phyloP scores from a whole-genome alignment of 2,113 vertebrate species.

The Kryptolebias marmoratus region DNA sequence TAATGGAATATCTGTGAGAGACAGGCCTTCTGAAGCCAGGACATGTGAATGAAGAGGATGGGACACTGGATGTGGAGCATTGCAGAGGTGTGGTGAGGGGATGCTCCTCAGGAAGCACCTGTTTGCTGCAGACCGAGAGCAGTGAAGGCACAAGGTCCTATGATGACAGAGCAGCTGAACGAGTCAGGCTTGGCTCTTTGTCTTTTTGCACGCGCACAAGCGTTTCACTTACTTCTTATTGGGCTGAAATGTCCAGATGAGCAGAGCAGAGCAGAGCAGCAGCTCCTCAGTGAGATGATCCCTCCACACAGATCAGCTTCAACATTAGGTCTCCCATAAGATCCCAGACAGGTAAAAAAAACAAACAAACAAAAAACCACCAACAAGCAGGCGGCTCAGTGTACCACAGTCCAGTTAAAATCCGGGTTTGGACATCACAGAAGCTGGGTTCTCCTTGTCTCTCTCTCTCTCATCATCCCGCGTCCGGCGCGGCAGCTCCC shows the following conservation, averaged over 20 bases:
- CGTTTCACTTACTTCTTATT: slow-evolving; percentile 71
- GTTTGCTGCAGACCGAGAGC: slow-evolving; percentile 48
- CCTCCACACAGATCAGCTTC: slow-evolving; percentile 52
- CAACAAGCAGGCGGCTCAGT: slow-evolving; percentile 46
- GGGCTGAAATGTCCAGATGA: slow-evolving; percentile 64
- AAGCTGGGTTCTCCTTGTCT: slow-evolving; percentile 63
- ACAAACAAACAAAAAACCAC: slow-evolving; percentile 5
- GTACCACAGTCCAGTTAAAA: slow-evolving; percentile 60
- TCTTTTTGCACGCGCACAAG: slow-evolving; percentile 17
- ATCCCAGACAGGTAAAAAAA: slow-evolving; percentile 21
- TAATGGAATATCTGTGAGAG: slow-evolving; percentile 64
- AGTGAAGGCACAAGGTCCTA: slow-evolving; percentile 7
- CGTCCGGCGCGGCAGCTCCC: slow-evolving; percentile 66
- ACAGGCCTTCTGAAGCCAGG: slow-evolving; percentile 48
- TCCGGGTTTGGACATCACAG: slow-evolving; percentile 33
- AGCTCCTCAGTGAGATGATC: slow-evolving; percentile 57
- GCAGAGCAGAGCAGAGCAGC: slow-evolving; percentile 64
- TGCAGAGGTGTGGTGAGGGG: slow-evolving; percentile 23
- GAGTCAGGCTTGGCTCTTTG: slow-evolving; percentile 28
- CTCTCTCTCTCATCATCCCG: slow-evolving; percentile 65
- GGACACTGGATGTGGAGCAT: slow-evolving; percentile 18
- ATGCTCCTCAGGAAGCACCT: slow-evolving; percentile 54
- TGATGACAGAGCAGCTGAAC: background rate
- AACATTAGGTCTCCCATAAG: slow-evolving; percentile 58
- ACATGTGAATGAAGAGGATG: slow-evolving; percentile 47